Evolutionary conservation across 2,888 invertebrate genomes (phyloP), one percentile per base, ranked within the genome.

Genomic region (Tridacna crocea): DNA sequence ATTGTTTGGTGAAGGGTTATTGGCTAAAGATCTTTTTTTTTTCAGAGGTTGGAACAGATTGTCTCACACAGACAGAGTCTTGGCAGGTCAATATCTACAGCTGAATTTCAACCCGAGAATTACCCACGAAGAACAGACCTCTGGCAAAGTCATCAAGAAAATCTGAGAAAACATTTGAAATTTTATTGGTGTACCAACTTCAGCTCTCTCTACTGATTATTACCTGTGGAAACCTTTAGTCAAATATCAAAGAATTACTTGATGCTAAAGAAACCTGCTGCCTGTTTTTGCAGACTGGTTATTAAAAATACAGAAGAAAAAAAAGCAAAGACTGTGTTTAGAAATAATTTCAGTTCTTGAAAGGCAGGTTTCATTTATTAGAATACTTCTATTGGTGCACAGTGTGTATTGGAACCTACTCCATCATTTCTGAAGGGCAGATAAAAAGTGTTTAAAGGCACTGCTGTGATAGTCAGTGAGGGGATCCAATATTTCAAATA

Each of bases 211-310:
- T 48, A 26, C 51, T 51, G 48, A 13, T 24, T 13, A 24, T 6
- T 61, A 13, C 13, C 22, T 61, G 24, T 47, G 24, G n/a, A 51
- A 70, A 26, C 51, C 51, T 70, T 48, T 70, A 70, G 19, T 70
- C 70, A 70, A 51, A 51, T 51, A 47, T 70, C 70, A 70, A 51
- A 47, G 70, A n/a, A n/a, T 24, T 51, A 70, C 70, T 51, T 70
- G 70, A 70, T 70, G 46, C 36, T 26, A 15, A 46, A 36, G 46
- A 66, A 46, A 12, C 36, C 17, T n/a, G 61, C 24, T 17, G 27
- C 6, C 17, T 27, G 24, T 10, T 61, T 22, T 55, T 13, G 24
- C 24, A 61, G 61, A 24, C 24, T 24, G 61, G 22, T n/a, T 24
- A 55, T 61, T 17, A 61, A 24, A 13, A 61, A 61, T 13, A 61